Base-by-base conservation (phyloP, 2,888 invertebrate species). In the Drosophila merina region DNA sequence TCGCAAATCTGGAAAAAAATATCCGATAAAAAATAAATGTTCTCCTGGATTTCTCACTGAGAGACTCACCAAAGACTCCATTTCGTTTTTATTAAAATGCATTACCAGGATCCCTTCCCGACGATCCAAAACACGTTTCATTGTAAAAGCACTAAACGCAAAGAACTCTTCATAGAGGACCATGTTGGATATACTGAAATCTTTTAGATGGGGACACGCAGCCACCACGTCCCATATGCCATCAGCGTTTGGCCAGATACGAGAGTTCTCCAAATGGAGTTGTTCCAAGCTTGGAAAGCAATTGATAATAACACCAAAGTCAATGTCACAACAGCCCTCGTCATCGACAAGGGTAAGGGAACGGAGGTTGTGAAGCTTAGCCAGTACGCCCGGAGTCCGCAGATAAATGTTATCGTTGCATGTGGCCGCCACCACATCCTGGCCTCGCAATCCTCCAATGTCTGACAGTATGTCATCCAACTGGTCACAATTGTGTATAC, bases 261-360 rank as follows among this genome's bases (percentile, higher is more conserved):
- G 31, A 3, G 68, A 26, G 6, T 68, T 68, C 7, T 38, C 48
- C 12, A 69, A 6, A 55, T 70, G 60, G 8, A 70, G n/a, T 51
- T 60, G 31, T 28, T 60, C 60, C 50, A 70, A 12, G 0, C 9
- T 60, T 0, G 69, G 59, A 14, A 69, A 69, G 20, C 49, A 38
- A 1, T 45, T 26, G 7, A 55, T 12, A 2, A 54, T 33, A 9
- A 25, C 10, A 20, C 44, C 26, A 6, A 70, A 36, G 5, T 42
- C 40, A 8, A 14, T n/a, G 28, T 20, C 48, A 26, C n/a, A 38
- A 47, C 68, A 58, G 3, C 68, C 68, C 31, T 68, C 48, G 40
- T 68, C 57, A 6, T 66, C 52, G 20, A 69, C 25, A 2, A 68
- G 40, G 0, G 49, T 58, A 1, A 68, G 26, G 3, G 30, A 31